These are phyloP conservation scores for Xanthia togata DNA, from an alignment of 2,888 invertebrate genomes.

Conservation along the genomic window DNA sequence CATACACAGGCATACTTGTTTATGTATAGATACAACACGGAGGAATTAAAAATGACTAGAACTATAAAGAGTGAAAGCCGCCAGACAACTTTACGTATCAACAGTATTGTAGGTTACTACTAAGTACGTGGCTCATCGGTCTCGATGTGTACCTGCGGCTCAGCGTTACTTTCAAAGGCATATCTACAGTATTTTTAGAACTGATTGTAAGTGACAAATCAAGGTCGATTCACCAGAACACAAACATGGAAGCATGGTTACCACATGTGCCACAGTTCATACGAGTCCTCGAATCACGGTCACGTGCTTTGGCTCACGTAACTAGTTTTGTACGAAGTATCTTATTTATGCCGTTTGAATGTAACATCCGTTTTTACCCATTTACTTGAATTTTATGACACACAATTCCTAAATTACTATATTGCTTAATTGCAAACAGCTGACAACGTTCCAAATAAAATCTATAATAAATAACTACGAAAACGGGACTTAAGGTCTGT, in stretches of 20 bases:
- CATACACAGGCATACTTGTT: conserved; percentile 86
- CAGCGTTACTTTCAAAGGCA: conserved; percentile 27
- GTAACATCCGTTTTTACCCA: conserved; percentile 25
- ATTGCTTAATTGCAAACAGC: conserved; percentile 50
- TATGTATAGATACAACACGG: conserved; percentile 84
- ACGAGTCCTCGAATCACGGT: not conserved
- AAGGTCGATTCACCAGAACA: conserved; percentile 5
- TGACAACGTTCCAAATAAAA: conserved; percentile 65
- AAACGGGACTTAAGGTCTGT: conserved; percentile 29
- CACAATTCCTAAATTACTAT: conserved; percentile 31
- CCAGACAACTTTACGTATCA: conserved; percentile 70
- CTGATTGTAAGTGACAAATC: not conserved
- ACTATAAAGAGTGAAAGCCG: conserved; percentile 86
- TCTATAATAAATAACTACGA: conserved; percentile 65
- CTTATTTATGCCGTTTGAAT: conserved; percentile 23
- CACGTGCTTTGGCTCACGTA: conserved; percentile 15
- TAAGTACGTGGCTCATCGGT: conserved; percentile 63
- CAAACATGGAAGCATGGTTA: conserved; percentile 5
- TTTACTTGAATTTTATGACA: conserved; percentile 29
- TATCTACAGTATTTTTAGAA: not conserved
- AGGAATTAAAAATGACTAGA: conserved; percentile 90
- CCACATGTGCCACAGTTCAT: not conserved
- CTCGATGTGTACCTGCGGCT: conserved; percentile 1
- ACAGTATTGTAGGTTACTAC: conserved; percentile 51
- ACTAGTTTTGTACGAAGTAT: conserved; percentile 3